These are phyloP conservation scores for Formicarius rufipectus DNA, from an alignment of 2,113 vertebrate species.

Conservation along the genomic window DNA sequence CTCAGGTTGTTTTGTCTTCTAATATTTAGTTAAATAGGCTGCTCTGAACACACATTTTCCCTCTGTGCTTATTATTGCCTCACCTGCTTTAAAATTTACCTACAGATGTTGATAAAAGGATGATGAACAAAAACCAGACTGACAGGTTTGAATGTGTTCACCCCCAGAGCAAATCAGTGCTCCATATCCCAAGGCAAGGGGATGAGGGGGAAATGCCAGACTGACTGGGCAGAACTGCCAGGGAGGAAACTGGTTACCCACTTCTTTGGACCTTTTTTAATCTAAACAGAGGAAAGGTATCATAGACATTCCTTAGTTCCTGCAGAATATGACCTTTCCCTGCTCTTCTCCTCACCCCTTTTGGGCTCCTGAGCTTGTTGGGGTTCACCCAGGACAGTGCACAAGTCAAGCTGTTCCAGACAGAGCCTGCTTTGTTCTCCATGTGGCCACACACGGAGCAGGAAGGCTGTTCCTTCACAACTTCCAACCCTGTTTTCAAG, in stretches of 20 bases:
- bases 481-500: neutral
- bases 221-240: neutral
- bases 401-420: neutral
- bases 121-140: neutral
- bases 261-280: neutral
- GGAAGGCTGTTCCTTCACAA: neutral
- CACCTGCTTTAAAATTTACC: neutral
- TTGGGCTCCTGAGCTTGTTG: neutral
- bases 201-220: neutral
- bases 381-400: neutral
- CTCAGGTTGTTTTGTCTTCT: neutral
- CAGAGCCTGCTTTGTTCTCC: slow-evolving; percentile 13
- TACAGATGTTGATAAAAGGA: neutral
- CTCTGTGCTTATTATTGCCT: neutral
- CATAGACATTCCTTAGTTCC: neutral
- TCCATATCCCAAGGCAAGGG: neutral
- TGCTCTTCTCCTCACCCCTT: neutral
- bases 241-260: neutral
- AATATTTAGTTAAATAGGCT: neutral
- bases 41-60: neutral
- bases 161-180: neutral
- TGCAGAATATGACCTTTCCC: neutral
- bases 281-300: neutral
- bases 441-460: neutral
- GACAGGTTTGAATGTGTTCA: neutral